A percentile compares a stretch with the other conserved stretches of the same genome.
Evolutionary conservation across 2,888 invertebrate genomes (phyloP).

Genomic region (Kuschelorhynchus macadamiae): DNA sequence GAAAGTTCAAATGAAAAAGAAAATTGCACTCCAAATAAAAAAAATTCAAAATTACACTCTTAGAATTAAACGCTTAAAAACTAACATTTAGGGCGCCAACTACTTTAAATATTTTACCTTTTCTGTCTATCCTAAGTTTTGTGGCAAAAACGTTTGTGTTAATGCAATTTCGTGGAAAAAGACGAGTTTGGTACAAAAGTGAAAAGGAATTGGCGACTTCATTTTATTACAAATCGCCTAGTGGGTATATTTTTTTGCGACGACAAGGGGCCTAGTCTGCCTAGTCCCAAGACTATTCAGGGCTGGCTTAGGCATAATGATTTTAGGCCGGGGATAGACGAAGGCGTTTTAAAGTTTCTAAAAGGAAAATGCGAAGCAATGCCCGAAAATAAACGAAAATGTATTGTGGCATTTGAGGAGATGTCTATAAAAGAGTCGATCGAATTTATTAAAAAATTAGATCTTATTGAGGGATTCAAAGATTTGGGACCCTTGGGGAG

Average conservation of each 20-base stretch:
- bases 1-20: conserved; percentile 3
- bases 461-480: conserved; percentile 14
- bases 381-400: conserved; percentile 6
- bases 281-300: conserved; percentile 6
- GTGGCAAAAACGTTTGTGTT: conserved; percentile 2
- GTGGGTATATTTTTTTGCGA: conserved; percentile 3
- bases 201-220: background rate
- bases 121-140: conserved; percentile 1
- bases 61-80: conserved; percentile 6
- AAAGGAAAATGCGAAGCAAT: conserved; percentile 17
- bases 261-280: conserved; percentile 4
- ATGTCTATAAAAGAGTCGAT: conserved; percentile 12
- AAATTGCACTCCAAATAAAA: conserved; percentile 3
- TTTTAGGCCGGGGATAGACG: conserved; percentile 9
- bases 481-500: conserved; percentile 17
- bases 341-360: conserved; percentile 13
- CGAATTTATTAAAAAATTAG: conserved; percentile 11
- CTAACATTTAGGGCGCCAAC: conserved; percentile 1
- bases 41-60: background rate
- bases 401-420: conserved; percentile 15
- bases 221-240: background rate
- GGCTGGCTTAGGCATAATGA: conserved; percentile 9
- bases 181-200: conserved; percentile 1
- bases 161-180: conserved; percentile 6
- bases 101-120: conserved; percentile 4